phyloP scores from a whole-genome alignment of 2,113 vertebrate genomes.

The Hipposideros armiger region DNA sequence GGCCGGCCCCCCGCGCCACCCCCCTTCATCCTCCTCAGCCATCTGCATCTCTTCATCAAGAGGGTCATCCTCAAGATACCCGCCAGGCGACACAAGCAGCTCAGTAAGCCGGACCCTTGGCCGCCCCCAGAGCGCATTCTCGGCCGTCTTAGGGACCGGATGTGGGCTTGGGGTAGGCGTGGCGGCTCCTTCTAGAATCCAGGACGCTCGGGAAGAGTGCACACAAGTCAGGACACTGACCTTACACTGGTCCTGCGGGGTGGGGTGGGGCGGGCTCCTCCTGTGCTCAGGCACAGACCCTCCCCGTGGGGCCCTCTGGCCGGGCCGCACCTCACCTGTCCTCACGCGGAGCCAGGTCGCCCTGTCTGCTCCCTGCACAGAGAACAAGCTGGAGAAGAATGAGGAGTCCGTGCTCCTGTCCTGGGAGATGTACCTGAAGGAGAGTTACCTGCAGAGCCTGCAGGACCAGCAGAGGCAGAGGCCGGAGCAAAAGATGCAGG shows the following conservation, averaged over 20 bases:
- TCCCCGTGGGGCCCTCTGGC: accelerated
- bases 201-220: accelerated
- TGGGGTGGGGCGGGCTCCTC: neutral
- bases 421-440: conserved; percentile 96
- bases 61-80: conserved; percentile 84
- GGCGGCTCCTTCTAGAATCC: neutral
- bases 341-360: accelerated
- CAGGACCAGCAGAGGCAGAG: conserved; percentile 89
- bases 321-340: no score
- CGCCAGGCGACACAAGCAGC: conserved; percentile 80
- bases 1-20: conserved; percentile 92
- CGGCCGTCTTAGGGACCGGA: accelerated
- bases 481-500: conserved; percentile 90
- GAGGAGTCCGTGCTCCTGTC: conserved; percentile 94
- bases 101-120: conserved; percentile 87
- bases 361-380: conserved; percentile 80
- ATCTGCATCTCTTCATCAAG: conserved; percentile 91
- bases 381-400: conserved; percentile 88
- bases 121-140: accelerated
- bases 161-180: accelerated
- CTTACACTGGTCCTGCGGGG: neutral
- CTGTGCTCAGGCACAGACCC: neutral
- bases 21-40: conserved; percentile 95
- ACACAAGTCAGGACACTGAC: accelerated
- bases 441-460: conserved; percentile 92